Evolutionary conservation across 2,888 invertebrate genomes (phyloP).

Genomic region (Cataglyphis cursor): DNA sequence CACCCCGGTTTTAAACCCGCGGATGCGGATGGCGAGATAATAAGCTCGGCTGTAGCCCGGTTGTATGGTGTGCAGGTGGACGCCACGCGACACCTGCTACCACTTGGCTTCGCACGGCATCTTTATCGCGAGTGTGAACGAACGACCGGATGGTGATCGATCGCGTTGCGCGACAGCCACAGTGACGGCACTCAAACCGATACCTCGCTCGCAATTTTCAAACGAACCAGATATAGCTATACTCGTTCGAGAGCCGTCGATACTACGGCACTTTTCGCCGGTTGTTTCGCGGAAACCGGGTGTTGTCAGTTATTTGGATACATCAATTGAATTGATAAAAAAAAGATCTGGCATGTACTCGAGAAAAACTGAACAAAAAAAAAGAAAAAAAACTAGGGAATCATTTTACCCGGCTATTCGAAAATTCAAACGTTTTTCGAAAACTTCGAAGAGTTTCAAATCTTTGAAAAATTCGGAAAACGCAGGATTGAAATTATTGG

Average conservation of each 20-base stretch:
- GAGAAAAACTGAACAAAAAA: slow-evolving; percentile 15
- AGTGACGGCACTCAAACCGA: slow-evolving; percentile 49
- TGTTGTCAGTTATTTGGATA: slow-evolving; percentile 31
- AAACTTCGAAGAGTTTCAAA: slow-evolving; percentile 12
- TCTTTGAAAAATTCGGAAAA: slow-evolving; percentile 9
- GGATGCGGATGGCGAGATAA: slow-evolving; percentile 45
- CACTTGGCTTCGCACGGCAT: slow-evolving; percentile 52
- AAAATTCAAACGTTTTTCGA: slow-evolving; percentile 17
- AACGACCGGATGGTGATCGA: slow-evolving; percentile 59
- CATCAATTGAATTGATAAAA: slow-evolving; percentile 24
- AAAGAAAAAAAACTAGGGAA: not conserved
- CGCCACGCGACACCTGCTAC: slow-evolving; percentile 73
- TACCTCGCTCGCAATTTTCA: slow-evolving; percentile 50
- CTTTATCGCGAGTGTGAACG: slow-evolving; percentile 58
- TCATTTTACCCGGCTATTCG: slow-evolving; percentile 8
- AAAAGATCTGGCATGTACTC: slow-evolving; percentile 9
- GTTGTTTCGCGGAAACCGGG: slow-evolving; percentile 28
- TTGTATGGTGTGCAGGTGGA: slow-evolving; percentile 70
- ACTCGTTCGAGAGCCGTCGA: slow-evolving; percentile 45
- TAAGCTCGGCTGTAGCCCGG: slow-evolving; percentile 54
- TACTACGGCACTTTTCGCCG: slow-evolving; percentile 44
- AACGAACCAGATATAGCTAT: slow-evolving; percentile 37
- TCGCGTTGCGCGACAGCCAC: slow-evolving; percentile 39
- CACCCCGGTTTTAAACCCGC: slow-evolving; percentile 15
- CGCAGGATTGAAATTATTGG: slow-evolving; percentile 16